Percentiles rank a stretch among this genome's conserved stretches.
These are phyloP conservation scores for Cydia pomonella DNA, from an alignment of 1,140 invertebrate species.

Conservation along the genomic window DNA sequence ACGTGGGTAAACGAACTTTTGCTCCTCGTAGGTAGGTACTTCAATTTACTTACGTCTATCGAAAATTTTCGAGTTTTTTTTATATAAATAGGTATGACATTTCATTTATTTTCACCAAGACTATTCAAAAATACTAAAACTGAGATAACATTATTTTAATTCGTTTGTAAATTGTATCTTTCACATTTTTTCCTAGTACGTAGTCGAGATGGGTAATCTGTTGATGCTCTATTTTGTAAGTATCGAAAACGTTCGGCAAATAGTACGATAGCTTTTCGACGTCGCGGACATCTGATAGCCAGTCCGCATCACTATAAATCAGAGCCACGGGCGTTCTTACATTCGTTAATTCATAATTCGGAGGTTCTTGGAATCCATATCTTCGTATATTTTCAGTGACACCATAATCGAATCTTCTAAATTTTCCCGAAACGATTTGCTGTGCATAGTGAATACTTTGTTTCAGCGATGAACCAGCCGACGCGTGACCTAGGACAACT, in stretches of 20 bases:
- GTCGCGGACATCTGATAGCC: constrained; percentile 77
- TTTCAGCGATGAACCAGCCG: constrained; percentile 87
- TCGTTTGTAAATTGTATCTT: constrained; percentile 33
- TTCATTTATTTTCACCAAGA: background rate
- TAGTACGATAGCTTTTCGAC: constrained; percentile 57
- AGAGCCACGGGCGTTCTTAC: constrained; percentile 83
- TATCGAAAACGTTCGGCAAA: constrained; percentile 72
- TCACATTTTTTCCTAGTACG: constrained; percentile 77
- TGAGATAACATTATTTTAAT: background rate
- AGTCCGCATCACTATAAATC: constrained; percentile 84
- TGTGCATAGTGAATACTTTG: constrained; percentile 87
- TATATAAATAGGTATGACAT: background rate
- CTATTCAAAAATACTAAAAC: background rate
- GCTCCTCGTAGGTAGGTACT: background rate
- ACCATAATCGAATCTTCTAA: constrained; percentile 74
- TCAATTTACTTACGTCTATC: background rate
- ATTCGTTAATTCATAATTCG: constrained; percentile 82
- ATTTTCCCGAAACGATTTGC: constrained; percentile 71
- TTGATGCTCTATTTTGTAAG: constrained; percentile 59
- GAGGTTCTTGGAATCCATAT: constrained; percentile 79
- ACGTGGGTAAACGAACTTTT: background rate
- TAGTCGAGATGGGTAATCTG: constrained; percentile 82
- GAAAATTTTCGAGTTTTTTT: background rate
- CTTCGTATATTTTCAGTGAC: constrained; percentile 58
- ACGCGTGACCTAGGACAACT: constrained; percentile 87